Percentiles rank a stretch among this genome's conserved stretches.
phyloP scores from a whole-genome alignment of 2,797 vertebrate species.

The Molossus molossus region DNA sequence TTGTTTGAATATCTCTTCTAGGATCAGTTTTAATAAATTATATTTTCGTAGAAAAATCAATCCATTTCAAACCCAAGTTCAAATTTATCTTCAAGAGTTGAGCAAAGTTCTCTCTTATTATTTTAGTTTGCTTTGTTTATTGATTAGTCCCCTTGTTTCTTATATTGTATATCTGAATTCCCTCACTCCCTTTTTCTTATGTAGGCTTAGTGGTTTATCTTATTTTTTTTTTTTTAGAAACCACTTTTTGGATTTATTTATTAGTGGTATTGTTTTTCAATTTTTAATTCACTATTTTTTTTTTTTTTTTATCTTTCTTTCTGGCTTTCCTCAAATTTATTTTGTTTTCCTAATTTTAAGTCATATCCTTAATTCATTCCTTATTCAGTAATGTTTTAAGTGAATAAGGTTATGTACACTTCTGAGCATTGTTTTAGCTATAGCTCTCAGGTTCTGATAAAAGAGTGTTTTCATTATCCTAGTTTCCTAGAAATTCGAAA shows the following conservation, averaged over 20 bases:
- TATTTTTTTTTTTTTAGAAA: conserved; percentile 32
- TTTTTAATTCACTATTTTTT: conserved; percentile 14
- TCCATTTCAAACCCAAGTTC: conserved; percentile 39
- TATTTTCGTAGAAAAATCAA: conserved; percentile 55
- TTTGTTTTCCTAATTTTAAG: conserved; percentile 43
- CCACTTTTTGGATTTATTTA: conserved; percentile 24
- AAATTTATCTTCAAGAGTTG: not conserved
- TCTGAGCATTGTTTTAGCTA: not conserved
- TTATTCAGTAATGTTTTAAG: conserved; percentile 53
- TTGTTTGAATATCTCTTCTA: not conserved
- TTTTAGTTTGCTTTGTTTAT: conserved; percentile 1
- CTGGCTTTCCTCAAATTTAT: not conserved
- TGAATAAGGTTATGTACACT: not conserved
- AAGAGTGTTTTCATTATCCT: conserved; percentile 2
- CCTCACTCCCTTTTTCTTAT: not conserved
- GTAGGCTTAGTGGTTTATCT: conserved; percentile 10
- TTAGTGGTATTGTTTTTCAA: conserved; percentile 32
- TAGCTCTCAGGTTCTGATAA: not conserved
- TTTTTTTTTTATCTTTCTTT: not conserved
- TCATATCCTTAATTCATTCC: conserved; percentile 4
- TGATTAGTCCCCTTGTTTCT: conserved; percentile 25
- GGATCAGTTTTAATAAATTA: conserved; percentile 46
- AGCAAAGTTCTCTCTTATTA: not conserved
- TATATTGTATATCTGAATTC: not conserved
- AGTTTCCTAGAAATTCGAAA: conserved; percentile 54